Evolutionary conservation across 1,140 invertebrate species (phyloP), one percentile per base, ranked within the genome.

Genomic region (Nephila pilipes): DNA sequence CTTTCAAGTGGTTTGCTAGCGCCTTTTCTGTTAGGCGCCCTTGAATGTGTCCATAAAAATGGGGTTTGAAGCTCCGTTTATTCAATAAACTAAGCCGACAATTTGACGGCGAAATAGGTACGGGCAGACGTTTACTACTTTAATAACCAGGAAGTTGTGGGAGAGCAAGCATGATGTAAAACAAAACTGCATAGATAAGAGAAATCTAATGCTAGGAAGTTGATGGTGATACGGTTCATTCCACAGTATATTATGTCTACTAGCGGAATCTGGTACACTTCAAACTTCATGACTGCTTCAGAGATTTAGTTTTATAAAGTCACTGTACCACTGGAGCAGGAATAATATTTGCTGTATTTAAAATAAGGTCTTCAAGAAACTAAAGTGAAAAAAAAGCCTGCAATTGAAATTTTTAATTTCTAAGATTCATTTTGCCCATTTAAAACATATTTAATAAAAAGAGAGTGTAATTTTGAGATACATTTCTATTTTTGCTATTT

Each of bases 91-190:
- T 20, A 14, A 32, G 16, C 69, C 69, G 69, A 75, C 69, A 75
- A 75, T 75, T 75, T 75, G 69, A 75, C 69, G 69, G 29, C 69
- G 32, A 75, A 32, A 75, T 75, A 75, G 69, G 69, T 75, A 75
- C 69, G 2, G 69, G 69, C 69, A 75, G 69, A 75, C 25, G 32
- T 12, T 32, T 75, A 36, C 18, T 36, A 14, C 69, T 75, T 75
- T 16, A 32, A 75, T 29, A 6, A 75, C 32, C 69, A 75, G 69
- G 69, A 75, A 75, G 69, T 75, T 75, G 29, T 4, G 10, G 32
- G 18, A 16, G n/a, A 25, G 63, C n/a, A 25, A 65, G n/a, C 5
- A 65, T 14, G 10, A 3, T 25, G 25, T 65, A 25, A 65, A 65
- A 65, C 63, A 65, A 65, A 65, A 65, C 63, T 65, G 69, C 69